phyloP scores from a whole-genome alignment of 2,888 invertebrate species.

The Caenorhabditis imperialis region DNA sequence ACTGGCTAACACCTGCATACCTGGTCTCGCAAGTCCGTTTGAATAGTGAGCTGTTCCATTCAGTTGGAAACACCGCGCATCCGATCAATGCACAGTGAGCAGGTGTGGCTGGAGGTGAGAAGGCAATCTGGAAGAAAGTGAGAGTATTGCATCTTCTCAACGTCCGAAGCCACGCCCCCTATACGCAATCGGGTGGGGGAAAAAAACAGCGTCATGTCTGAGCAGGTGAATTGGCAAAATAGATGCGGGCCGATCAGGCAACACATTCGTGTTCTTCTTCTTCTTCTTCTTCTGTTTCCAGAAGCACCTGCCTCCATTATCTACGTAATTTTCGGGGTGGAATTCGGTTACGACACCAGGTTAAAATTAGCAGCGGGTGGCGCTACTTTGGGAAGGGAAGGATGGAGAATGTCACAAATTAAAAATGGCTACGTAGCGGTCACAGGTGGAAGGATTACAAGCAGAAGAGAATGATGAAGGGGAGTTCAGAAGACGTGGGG shows the following conservation, averaged over 20 bases:
- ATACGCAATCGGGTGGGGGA: too few species aligned
- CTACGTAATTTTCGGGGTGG: constrained; percentile 27
- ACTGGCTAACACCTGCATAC: constrained; percentile 6
- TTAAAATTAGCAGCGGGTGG: constrained; percentile 23
- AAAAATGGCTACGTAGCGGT: too few species aligned
- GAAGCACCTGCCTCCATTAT: constrained; percentile 27
- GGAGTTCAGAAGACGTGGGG: too few species aligned
- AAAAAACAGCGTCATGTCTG: too few species aligned
- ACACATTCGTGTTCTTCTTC: constrained; percentile 26
- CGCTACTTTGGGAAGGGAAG: too few species aligned
- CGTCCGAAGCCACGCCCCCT: constrained; percentile 1
- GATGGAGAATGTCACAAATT: too few species aligned
- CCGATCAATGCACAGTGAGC: constrained; percentile 14
- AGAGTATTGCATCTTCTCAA: not conserved
- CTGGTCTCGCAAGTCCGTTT: constrained; percentile 38
- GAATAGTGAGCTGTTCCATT: constrained; percentile 48
- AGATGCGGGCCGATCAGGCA: constrained; percentile 2
- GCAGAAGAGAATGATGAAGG: too few species aligned
- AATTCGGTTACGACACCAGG: constrained; percentile 7
- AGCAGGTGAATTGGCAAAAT: constrained; percentile 36
- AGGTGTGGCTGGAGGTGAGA: constrained; percentile 6
- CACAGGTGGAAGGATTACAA: too few species aligned
- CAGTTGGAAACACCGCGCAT: constrained; percentile 43
- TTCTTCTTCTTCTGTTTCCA: too few species aligned
- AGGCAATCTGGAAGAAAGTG: not conserved